Conservation (phyloP, 2,888 invertebrate species). For the Zeuzera pyrina region DNA sequence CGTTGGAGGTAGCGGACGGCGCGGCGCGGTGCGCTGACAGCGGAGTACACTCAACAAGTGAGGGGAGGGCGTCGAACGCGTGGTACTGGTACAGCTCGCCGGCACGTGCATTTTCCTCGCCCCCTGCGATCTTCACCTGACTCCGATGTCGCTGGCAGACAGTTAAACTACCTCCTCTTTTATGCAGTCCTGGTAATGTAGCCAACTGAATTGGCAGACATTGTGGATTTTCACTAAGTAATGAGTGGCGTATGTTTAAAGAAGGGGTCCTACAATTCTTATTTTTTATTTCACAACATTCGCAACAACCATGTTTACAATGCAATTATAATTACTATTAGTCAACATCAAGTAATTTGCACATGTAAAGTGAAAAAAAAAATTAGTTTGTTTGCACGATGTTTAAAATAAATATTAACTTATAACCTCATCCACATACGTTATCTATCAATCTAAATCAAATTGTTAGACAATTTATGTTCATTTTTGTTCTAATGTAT, state of each 20-base stretch:
- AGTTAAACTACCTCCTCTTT: slow-evolving; percentile 35
- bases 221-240: slow-evolving; percentile 33
- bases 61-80: slow-evolving; percentile 45
- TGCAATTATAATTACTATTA: too few relatives aligned
- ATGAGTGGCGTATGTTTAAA: not conserved
- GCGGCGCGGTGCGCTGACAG: slow-evolving; percentile 14
- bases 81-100: slow-evolving; percentile 59
- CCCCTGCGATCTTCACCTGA: slow-evolving; percentile 18
- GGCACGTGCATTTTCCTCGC: slow-evolving; percentile 36
- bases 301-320: too few relatives aligned
- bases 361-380: too few relatives aligned
- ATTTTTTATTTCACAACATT: too few relatives aligned
- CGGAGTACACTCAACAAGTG: slow-evolving; percentile 54
- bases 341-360: too few relatives aligned
- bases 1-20: slow-evolving; percentile 20
- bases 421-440: too few relatives aligned
- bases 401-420: too few relatives aligned
- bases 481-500: too few relatives aligned
- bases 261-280: not conserved
- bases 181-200: slow-evolving; percentile 49
- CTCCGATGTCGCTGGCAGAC: slow-evolving; percentile 30
- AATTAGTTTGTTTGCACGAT: too few relatives aligned
- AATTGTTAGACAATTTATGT: too few relatives aligned
- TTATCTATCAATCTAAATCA: too few relatives aligned
- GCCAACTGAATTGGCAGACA: slow-evolving; percentile 63